Conservation (phyloP, 2,113 vertebrate genomes). For the Pollimyrus isidori region DNA sequence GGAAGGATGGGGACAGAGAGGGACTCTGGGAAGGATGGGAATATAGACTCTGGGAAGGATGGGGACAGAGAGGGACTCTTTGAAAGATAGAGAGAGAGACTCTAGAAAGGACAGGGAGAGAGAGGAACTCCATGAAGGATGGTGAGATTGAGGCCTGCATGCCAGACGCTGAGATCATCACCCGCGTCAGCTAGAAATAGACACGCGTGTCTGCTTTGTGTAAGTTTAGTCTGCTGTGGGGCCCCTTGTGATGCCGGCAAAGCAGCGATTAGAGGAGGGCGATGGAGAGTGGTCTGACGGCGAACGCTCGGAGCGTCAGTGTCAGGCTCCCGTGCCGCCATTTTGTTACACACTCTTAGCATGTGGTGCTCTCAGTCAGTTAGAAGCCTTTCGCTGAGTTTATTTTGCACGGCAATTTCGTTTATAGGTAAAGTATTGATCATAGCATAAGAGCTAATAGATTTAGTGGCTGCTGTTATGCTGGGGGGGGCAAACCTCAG, state of each 20-base stretch:
- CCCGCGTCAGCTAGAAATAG: constrained; percentile 1
- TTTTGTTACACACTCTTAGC: neutral
- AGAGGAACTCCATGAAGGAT: neutral
- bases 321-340: neutral
- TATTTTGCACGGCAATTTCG: neutral
- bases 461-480: neutral
- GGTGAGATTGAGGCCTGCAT: neutral
- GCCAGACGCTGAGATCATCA: constrained; percentile 1
- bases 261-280: neutral
- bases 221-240: constrained; percentile 21
- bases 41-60: neutral
- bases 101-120: neutral
- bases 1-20: neutral
- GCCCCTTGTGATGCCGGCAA: neutral
- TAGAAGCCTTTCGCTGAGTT: neutral
- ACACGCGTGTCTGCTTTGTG: constrained; percentile 13
- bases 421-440: neutral
- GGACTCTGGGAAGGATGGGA: neutral
- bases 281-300: neutral
- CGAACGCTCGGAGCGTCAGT: neutral
- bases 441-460: neutral
- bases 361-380: neutral
- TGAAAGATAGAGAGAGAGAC: neutral
- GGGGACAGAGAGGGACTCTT: neutral
- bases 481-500: neutral